Conservation (phyloP, 2,113 vertebrate genomes). For the Xiphias gladius region DNA sequence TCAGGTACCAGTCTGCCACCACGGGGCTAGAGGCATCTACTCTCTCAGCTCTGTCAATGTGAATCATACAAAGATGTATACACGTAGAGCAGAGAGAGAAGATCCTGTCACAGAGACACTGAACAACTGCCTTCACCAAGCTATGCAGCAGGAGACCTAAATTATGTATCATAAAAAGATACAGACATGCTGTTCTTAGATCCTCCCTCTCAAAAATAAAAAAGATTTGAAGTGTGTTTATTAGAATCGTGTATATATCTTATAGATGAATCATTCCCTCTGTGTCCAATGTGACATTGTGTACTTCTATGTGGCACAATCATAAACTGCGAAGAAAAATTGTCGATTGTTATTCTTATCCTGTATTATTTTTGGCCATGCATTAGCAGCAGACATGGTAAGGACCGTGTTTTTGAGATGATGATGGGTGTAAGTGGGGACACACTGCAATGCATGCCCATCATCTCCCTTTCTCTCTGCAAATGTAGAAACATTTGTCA, state of each 20-base stretch:
- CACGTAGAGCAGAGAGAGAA: slow-evolving; percentile 15
- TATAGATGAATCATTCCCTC: too few species aligned
- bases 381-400: background rate
- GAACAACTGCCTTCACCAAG: slow-evolving; percentile 28
- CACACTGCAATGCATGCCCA: slow-evolving; percentile 3
- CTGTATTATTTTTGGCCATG: background rate
- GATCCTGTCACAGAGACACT: slow-evolving; percentile 27
- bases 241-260: background rate
- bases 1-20: slow-evolving; percentile 32
- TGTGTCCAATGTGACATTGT: background rate
- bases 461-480: slow-evolving; percentile 16
- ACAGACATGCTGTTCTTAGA: background rate
- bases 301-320: background rate
- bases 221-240: too few species aligned
- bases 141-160: background rate
- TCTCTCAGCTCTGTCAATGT: slow-evolving; percentile 46
- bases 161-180: background rate
- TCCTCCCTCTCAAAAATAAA: too few species aligned
- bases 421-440: background rate
- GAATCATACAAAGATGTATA: slow-evolving; percentile 33
- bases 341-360: background rate
- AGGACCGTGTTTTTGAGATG: slow-evolving; percentile 5
- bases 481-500: background rate
- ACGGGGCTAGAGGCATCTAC: slow-evolving; percentile 44
- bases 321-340: background rate